Percentiles rank a stretch among this genome's conserved stretches.
These are phyloP conservation scores for Aplochiton taeniatus DNA, from an alignment of 2,797 vertebrate species.

Conservation along the genomic window DNA sequence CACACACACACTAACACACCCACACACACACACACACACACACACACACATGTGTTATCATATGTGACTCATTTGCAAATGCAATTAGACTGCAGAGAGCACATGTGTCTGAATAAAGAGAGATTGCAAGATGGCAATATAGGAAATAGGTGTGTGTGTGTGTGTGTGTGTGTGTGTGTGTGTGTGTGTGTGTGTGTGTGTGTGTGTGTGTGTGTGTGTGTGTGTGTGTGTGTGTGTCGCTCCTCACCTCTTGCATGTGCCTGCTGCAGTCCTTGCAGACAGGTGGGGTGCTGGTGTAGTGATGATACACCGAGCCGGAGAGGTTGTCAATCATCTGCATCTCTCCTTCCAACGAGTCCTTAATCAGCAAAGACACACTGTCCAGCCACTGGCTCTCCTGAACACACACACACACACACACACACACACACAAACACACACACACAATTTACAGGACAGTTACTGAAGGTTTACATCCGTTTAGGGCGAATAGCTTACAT, in stretches of 20 bases:
- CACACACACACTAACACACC: no score
- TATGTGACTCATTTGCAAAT: no score
- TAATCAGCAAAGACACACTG: conserved; percentile 98
- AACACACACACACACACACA: no score
- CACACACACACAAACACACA: conserved; percentile 25
- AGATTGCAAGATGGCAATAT: no score
- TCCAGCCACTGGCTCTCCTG: conserved; percentile 99
- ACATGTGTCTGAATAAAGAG: no score
- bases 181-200: conserved; percentile 10
- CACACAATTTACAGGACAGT: conserved; percentile 33
- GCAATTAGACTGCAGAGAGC: no score
- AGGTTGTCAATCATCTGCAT: conserved; percentile 97
- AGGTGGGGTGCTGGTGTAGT: conserved; percentile 88
- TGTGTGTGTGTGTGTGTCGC: no score
- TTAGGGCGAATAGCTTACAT: no score
- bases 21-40: no score
- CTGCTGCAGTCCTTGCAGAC: conserved; percentile 85
- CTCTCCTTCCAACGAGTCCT: conserved; percentile 95
- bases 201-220: conserved; percentile 33
- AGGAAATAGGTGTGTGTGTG: no score
- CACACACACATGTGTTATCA: no score
- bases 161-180: neutral
- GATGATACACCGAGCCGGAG: conserved; percentile 94
- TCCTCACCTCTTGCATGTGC: conserved; percentile 88
- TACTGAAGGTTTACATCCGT: no score